Evolutionary conservation across 2,888 invertebrate genomes (phyloP).

Genomic region (Adelphocoris suturalis): DNA sequence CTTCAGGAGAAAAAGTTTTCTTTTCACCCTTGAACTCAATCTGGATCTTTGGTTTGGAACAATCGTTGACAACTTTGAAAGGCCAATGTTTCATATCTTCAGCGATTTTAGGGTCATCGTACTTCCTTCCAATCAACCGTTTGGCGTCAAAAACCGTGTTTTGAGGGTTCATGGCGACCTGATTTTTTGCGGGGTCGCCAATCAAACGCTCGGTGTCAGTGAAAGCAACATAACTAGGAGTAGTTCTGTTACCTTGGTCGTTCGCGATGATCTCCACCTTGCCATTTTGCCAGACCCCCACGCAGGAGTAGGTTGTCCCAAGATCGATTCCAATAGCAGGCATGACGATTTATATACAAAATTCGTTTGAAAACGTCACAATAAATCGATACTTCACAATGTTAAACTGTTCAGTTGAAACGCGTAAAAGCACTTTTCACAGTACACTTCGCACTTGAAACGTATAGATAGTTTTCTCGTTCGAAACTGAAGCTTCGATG

Average conservation of each 20-base stretch:
- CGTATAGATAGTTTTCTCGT: not conserved
- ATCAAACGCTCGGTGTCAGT: conserved; percentile 81
- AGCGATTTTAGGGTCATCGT: conserved; percentile 86
- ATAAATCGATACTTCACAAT: not conserved
- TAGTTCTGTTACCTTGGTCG: conserved; percentile 93
- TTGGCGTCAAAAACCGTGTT: conserved; percentile 91
- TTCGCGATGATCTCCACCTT: conserved; percentile 92
- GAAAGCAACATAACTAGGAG: conserved; percentile 87
- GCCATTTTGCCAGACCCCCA: conserved; percentile 89
- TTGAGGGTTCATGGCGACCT: conserved; percentile 85
- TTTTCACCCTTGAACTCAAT: conserved; percentile 84
- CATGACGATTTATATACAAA: conserved; percentile 75
- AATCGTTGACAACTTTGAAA: conserved; percentile 85
- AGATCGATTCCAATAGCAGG: conserved; percentile 90
- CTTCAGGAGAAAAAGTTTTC: conserved; percentile 85
- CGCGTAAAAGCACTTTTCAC: not conserved
- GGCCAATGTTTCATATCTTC: conserved; percentile 92
- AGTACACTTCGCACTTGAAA: not conserved
- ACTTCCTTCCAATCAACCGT: conserved; percentile 84
- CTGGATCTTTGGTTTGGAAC: conserved; percentile 84
- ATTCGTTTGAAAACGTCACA: not conserved
- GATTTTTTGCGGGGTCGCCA: conserved; percentile 80
- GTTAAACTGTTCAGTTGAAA: not conserved
- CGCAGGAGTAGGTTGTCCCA: conserved; percentile 92
- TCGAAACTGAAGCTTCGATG: not conserved